Base-by-base conservation (phyloP, 2,797 vertebrate species). In the Pitangus sulphuratus region DNA sequence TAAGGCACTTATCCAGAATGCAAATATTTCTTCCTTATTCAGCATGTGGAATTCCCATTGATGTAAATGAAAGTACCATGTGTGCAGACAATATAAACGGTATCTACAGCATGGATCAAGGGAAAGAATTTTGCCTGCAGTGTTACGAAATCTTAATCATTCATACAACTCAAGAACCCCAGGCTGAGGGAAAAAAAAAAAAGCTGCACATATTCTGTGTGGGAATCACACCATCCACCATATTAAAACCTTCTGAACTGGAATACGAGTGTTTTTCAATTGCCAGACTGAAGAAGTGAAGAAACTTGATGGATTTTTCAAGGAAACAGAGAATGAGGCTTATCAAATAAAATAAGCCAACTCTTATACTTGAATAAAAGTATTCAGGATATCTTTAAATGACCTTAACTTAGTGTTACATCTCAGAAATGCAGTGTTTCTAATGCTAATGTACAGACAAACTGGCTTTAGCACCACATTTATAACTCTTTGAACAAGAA, bases 41-140 rank as follows among this genome's bases (percentile, higher is more conserved):
- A 94, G 87, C 69, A 33, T 75, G 79, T 96, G 95, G 94, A 96
- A 96, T 92, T 93, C 91, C 92, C 95, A 95, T 87, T 90, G 91
- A 96, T 93, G 84, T 61, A 88, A 97, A 96, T 84, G 87, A 91
- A 91, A 89, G 47, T 68, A 93, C 80, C 93, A 72, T 48, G 58
- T 84, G 87, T 74, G 80, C 80, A 88, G 76, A 94, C 91, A 93
- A 92, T 33, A 77, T 87, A 84, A 83, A 88, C 4, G 19, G 77
- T 76, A 84, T 93, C 89, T 96, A 79, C 91, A 95, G 80, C 40
- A 1, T 15, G 72, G 89, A 94, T 94, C 91, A 96, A 96, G 96
- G 70, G 64, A 76, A 79, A 64, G 44, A 87, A 72, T 88, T 86
- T 90, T 92, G 85, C 94, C 96, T 71, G 66, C 87, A 88, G 93